Percentiles rank a stretch among this genome's conserved stretches.
phyloP scores from a whole-genome alignment of 2,113 vertebrate genomes.

The Lampris incognitus region DNA sequence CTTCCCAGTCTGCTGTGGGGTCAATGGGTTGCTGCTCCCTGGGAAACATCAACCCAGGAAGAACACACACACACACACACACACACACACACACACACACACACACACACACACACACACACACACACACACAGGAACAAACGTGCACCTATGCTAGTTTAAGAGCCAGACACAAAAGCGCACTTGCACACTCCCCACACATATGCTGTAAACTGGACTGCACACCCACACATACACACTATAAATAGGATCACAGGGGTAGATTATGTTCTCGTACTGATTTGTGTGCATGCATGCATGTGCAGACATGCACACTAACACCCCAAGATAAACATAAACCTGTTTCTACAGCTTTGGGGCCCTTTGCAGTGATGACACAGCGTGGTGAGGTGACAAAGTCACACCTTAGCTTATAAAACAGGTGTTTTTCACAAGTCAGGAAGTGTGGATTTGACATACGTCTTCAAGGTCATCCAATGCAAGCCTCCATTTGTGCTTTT shows the following conservation, averaged over 20 bases:
- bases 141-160: not conserved
- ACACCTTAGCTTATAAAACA: not conserved
- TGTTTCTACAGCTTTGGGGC: not conserved
- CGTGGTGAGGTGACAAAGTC: not conserved
- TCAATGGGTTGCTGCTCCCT: conserved; percentile 23
- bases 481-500: not conserved
- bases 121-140: too few species aligned
- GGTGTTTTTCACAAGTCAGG: conserved; percentile 8
- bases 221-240: conserved; percentile 6
- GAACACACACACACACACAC: conserved; percentile 1
- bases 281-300: not conserved
- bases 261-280: not conserved
- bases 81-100: not conserved
- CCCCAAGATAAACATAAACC: not conserved
- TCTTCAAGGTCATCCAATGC: not conserved
- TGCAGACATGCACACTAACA: not conserved
- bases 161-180: too few species aligned
- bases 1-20: not conserved
- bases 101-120: conserved; percentile 1
- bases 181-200: too few species aligned
- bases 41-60: not conserved
- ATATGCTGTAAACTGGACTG: too few species aligned
- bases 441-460: not conserved
- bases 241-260: too few species aligned
- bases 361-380: not conserved